phyloP scores from a whole-genome alignment of 2,797 vertebrate genomes.

The Ctenopoma multispine region DNA sequence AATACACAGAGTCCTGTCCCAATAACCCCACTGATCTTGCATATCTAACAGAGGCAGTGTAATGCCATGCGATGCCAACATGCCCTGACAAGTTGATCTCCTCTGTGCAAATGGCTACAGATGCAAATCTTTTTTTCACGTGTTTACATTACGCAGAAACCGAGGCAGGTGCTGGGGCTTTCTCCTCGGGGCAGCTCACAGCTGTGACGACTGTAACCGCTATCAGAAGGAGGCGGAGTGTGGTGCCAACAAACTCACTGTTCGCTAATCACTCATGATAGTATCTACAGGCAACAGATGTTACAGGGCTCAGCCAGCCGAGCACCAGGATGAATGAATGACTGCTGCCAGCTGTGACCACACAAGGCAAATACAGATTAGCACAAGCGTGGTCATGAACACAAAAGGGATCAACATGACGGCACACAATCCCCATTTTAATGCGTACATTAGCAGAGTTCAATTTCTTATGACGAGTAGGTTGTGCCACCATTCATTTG shows the following conservation, averaged over 20 bases:
- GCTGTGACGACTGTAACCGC: slow-evolving; percentile 54
- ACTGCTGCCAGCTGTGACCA: slow-evolving; percentile 22
- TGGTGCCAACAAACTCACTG: slow-evolving; percentile 63
- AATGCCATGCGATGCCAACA: slow-evolving; percentile 1
- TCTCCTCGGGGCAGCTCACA: slow-evolving; percentile 52
- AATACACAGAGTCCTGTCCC: slow-evolving; percentile 12
- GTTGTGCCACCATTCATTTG: too few species aligned
- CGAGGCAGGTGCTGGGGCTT: slow-evolving; percentile 75
- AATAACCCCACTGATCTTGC: slow-evolving; percentile 9
- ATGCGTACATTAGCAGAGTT: too few species aligned
- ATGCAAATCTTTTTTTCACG: not conserved
- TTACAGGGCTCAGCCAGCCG: slow-evolving; percentile 54
- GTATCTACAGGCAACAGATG: slow-evolving; percentile 65
- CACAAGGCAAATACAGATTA: not conserved
- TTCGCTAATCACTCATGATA: slow-evolving; percentile 62
- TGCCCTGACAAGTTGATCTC: slow-evolving; percentile 46
- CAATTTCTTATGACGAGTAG: too few species aligned
- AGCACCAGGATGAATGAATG: not conserved
- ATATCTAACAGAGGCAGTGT: slow-evolving; percentile 19
- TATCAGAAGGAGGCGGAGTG: slow-evolving; percentile 43
- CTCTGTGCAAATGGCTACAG: slow-evolving; percentile 30
- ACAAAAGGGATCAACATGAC: slow-evolving; percentile 2
- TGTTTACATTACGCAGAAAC: slow-evolving; percentile 73
- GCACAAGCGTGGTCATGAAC: not conserved
- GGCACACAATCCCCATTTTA: not conserved